Evolutionary conservation across 2,797 vertebrate species (phyloP).

Genomic region (Paramormyrops hopkinsi): DNA sequence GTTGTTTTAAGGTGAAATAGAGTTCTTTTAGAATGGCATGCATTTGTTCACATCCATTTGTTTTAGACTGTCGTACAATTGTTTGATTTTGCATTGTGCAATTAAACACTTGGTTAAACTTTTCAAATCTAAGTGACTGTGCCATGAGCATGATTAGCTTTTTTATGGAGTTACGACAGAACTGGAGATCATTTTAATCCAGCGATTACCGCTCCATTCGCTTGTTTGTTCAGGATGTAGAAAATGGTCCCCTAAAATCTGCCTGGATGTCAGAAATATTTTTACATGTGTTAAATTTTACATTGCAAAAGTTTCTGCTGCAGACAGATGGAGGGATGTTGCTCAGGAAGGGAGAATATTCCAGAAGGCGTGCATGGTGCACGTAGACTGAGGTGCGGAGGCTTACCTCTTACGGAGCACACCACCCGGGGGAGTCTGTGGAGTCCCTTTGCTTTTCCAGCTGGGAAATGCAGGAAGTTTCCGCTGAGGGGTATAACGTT

Average conservation of each 20-base stretch:
- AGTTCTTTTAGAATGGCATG: neutral
- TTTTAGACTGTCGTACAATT: neutral
- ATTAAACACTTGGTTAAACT: neutral
- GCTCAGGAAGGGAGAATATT: neutral
- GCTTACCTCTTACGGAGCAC: neutral
- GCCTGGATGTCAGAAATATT: neutral
- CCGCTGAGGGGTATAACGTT: neutral
- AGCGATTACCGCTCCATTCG: neutral
- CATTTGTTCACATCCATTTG: neutral
- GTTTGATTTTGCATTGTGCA: neutral
- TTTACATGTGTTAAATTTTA: neutral
- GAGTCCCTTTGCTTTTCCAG: neutral
- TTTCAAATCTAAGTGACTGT: neutral
- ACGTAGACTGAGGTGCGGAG: neutral
- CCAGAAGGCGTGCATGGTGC: neutral
- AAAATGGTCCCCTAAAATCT: neutral
- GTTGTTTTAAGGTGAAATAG: neutral
- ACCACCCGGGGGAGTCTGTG: neutral
- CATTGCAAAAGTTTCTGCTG: neutral
- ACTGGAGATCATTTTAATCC: neutral
- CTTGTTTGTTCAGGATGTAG: neutral
- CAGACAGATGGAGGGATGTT: neutral
- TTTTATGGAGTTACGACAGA: neutral
- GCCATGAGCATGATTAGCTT: neutral
- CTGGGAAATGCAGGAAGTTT: neutral